Evolutionary conservation across 2,113 vertebrate genomes (phyloP), one percentile per base, ranked within the genome.

Genomic region (Rutilus rutilus): DNA sequence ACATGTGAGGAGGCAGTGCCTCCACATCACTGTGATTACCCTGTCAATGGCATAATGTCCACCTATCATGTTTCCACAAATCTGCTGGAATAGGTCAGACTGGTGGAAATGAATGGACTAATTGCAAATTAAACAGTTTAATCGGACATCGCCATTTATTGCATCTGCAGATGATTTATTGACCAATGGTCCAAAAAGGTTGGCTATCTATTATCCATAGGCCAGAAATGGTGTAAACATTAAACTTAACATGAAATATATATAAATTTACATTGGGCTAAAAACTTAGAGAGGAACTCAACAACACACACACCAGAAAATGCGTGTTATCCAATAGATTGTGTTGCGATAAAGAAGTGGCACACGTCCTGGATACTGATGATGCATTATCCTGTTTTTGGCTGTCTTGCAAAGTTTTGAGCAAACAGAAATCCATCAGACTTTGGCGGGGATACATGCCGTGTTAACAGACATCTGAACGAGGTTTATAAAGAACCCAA

Each of bases 381-480:
- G 62, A 82, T 52, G 62, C 62, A 65, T 82, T 67, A 67, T 52
- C 39, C 45, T 67, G 42, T 69, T 69, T 81, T 50, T 80, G 15
- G 78, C 57, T 80, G 39, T 80, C 14, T 80, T 47, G 57, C 59
- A 80, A 45, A 64, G 57, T 80, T 80, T 80, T 80, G 57, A 80
- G 78, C 78, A 80, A 80, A 80, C 36, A 80, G 78, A 80, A 80
- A 62, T 80, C 78, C 36, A 64, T 80, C 57, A 80, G 36, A 64
- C 59, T 47, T 80, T 80, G 57, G 78, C 39, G 64, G 42, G 36
- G 8, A 47, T 27, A 80, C 14, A 45, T 64, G 77, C 11, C 11
- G 11, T 10, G 36, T 64, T 80, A 80, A 62, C 57, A 80, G 39
- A 60, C 57, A 80, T 64, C 23, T 64, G 59, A 62, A 50, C 21